Evolutionary conservation across 2,797 vertebrate genomes (phyloP), one percentile per base, ranked within the genome.

Genomic region (Pseudocheirus occidentalis): DNA sequence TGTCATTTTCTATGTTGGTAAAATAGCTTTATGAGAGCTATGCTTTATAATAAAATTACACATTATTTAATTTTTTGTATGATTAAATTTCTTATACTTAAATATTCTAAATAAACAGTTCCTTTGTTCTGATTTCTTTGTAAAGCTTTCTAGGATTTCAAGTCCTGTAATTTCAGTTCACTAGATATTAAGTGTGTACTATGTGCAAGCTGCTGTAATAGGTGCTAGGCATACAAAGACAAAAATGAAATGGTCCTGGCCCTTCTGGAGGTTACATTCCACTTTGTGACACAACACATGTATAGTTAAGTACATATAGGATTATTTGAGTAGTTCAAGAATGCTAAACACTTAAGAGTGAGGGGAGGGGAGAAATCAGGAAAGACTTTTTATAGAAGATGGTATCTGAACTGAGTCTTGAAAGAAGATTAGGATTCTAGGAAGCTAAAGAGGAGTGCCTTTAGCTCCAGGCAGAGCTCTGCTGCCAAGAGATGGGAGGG

Each of bases 41-140:
- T 66, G 18, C 40, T 91, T 96, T 97, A 52, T 95, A 94, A 98
- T 96, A 97, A 98, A 97, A 53, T 50, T 93, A 73, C 90, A 34
- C 12, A 96, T 95, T 96, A 94, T 97, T 97, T 96, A 59, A 93
- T 96, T 53, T 34, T 94, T 90, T 66, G 57, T 95, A 12, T 93
- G 55, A 91, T 31, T 13, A 90, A n/a, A 29, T 57, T 57, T 93
- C 92, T 87, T 91, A 66, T 13, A 57, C 81, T 92, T 34, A 92
- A 94, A 40, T 92, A 94, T 92, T 95, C 92, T 27, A 81, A 73
- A n/a, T 73, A 40, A 81, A 66, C 12, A 12, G 34, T 66, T 66
- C 4, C 11, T 62, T 73, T 81, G 18, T 40, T 81, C 40, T 81
- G n/a, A 27, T 81, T 81, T 81, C 3, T 81, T 81, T 46, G 73